A percentile compares a stretch with the other conserved stretches of the same genome.
phyloP scores from a whole-genome alignment of 2,888 invertebrate species.

The Gnatocerus cornutus region DNA sequence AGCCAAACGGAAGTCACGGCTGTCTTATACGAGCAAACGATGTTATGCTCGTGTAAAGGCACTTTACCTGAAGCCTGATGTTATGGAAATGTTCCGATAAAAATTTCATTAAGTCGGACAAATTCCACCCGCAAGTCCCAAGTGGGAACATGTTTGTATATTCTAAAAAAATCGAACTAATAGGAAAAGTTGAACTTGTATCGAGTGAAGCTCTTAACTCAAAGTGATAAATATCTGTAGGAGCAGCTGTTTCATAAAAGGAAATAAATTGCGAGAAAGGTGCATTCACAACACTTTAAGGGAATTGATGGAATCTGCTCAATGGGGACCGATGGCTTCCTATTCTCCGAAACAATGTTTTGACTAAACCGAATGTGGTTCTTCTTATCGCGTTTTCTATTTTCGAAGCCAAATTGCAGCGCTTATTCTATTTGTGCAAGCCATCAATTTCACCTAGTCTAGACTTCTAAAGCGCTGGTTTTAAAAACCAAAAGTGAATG shows the following conservation, averaged over 20 bases:
- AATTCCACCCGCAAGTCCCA: conserved; percentile 31
- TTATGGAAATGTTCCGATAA: conserved; percentile 49
- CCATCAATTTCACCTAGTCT: neutral
- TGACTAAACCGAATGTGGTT: conserved; percentile 36
- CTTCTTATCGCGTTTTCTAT: conserved; percentile 35
- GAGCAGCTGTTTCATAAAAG: conserved; percentile 49
- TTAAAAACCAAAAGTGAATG: neutral
- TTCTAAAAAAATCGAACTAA: conserved; percentile 21
- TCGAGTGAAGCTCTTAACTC: conserved; percentile 39
- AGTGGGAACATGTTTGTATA: conserved; percentile 18
- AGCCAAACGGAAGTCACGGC: conserved; percentile 50
- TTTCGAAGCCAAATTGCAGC: conserved; percentile 3
- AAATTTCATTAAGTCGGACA: conserved; percentile 48
- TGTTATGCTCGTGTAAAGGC: conserved; percentile 44
- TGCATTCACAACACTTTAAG: conserved; percentile 43
- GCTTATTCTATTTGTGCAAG: neutral
- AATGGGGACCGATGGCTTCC: conserved; percentile 40
- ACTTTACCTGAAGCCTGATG: conserved; percentile 43
- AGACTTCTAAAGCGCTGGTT: neutral
- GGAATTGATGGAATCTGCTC: conserved; percentile 42
- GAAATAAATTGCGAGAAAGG: conserved; percentile 48
- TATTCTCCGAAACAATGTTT: conserved; percentile 42
- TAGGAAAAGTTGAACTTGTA: conserved; percentile 35
- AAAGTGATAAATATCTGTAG: conserved; percentile 47
- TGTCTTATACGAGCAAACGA: conserved; percentile 47